Percentiles rank a stretch among this genome's conserved stretches.
Conservation (phyloP, 2,888 invertebrate species). For the Gandaritis pyraliata region DNA sequence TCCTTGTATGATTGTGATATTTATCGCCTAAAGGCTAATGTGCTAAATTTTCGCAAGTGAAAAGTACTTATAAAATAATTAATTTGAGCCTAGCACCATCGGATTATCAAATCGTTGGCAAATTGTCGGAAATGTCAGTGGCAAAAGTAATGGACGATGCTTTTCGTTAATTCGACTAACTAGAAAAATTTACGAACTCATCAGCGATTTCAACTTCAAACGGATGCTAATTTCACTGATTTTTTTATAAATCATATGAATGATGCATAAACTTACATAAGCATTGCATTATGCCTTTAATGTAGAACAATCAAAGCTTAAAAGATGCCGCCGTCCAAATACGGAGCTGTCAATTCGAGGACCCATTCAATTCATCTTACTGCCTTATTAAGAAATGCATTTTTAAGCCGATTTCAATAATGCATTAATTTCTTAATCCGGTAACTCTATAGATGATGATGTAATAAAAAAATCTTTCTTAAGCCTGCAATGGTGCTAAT, state of each 20-base stretch:
- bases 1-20: constrained; percentile 14
- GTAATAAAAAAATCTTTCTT: constrained; percentile 11
- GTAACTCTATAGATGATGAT: constrained; percentile 18
- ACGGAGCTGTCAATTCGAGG: constrained; percentile 9
- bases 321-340: constrained; percentile 21
- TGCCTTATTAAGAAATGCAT: constrained; percentile 14
- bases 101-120: too few relatives aligned
- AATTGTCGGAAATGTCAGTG: too few relatives aligned
- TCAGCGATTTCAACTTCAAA: too few relatives aligned
- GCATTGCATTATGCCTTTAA: neutral
- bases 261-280: constrained; percentile 12
- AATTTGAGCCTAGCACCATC: too few relatives aligned
- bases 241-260: neutral
- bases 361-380: constrained; percentile 20
- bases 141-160: too few relatives aligned
- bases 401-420: constrained; percentile 10
- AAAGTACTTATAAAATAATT: too few relatives aligned
- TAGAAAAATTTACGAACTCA: too few relatives aligned
- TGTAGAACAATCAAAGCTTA: constrained; percentile 13
- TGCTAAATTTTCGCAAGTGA: too few relatives aligned
- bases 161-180: too few relatives aligned
- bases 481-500: neutral
- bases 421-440: constrained; percentile 11
- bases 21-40: constrained; percentile 1
- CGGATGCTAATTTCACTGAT: too few relatives aligned